Evolutionary conservation across 2,113 vertebrate genomes (phyloP).

Genomic region (Callipepla squamata): DNA sequence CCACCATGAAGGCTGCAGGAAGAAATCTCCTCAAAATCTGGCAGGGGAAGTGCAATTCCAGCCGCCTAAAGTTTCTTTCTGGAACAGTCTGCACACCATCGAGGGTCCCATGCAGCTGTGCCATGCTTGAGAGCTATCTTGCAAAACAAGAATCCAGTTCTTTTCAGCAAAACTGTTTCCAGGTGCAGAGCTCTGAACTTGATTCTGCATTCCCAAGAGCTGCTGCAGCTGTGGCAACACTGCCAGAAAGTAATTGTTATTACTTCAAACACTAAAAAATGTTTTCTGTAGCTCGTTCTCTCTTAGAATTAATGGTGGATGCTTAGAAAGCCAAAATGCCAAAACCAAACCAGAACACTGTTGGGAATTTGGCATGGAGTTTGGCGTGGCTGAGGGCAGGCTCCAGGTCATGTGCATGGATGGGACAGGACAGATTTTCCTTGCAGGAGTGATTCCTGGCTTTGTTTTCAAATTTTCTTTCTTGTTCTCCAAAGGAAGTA

Average conservation of each 20-base stretch:
- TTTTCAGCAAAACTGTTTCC: neutral
- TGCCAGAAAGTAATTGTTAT: neutral
- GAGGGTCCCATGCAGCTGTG: neutral
- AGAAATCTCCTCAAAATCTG: neutral
- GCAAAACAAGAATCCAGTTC: neutral
- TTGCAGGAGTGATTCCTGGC: neutral
- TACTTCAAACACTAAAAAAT: neutral
- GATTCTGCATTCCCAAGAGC: neutral
- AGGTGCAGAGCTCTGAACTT: neutral
- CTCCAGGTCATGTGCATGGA: accelerated
- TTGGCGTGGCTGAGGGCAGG: neutral
- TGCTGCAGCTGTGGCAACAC: neutral
- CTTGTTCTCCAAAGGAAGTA: neutral
- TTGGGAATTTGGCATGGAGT: neutral
- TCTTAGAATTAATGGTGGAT: neutral
- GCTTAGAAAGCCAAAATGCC: neutral
- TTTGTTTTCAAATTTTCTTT: slow-evolving; percentile 18
- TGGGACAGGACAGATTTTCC: neutral
- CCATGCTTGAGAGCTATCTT: neutral
- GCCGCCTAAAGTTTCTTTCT: neutral
- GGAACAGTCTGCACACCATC: accelerated
- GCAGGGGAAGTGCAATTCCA: accelerated
- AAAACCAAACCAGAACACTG: accelerated
- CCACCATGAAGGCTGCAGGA: accelerated
- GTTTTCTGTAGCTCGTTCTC: neutral